Evolutionary conservation across 2,888 invertebrate genomes (phyloP).

Genomic region (Drosophila flavopinicola): DNA sequence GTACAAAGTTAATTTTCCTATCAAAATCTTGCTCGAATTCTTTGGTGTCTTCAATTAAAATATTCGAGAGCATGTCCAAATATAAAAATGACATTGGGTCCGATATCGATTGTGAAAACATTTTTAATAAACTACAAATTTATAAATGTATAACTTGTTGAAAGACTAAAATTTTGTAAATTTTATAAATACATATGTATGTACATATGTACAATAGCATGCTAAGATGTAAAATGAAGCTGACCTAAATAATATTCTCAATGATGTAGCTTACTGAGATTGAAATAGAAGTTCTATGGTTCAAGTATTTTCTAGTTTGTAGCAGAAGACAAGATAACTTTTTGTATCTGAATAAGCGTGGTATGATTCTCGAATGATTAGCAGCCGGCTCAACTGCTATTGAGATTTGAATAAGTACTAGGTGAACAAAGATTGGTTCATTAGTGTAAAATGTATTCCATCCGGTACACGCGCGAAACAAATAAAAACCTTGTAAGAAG

Average conservation of each 20-base stretch:
- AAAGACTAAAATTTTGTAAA: background rate
- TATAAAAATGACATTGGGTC: conserved; percentile 55
- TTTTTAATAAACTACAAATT: conserved; percentile 12
- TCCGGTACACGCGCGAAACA: background rate
- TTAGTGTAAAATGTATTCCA: background rate
- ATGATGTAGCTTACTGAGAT: background rate
- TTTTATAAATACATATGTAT: background rate
- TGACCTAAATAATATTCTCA: background rate
- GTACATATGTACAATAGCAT: background rate
- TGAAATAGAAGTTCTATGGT: background rate
- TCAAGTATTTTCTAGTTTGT: background rate
- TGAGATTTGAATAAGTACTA: background rate
- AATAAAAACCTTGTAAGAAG: background rate
- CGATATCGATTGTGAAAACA: conserved; percentile 28
- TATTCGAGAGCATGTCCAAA: conserved; percentile 51
- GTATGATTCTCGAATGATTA: too few relatives aligned
- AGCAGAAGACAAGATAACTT: too few relatives aligned
- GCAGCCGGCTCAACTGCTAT: too few relatives aligned
- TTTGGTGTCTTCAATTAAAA: conserved; percentile 48
- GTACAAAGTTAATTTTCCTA: conserved; percentile 44
- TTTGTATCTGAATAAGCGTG: too few relatives aligned
- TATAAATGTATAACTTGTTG: background rate
- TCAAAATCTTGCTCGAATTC: conserved; percentile 56
- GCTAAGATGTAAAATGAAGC: background rate
- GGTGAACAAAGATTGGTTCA: background rate